Evolutionary conservation across 1,140 invertebrate genomes (phyloP), one percentile per base, ranked within the genome.

Genomic region (Halesus radiatus): DNA sequence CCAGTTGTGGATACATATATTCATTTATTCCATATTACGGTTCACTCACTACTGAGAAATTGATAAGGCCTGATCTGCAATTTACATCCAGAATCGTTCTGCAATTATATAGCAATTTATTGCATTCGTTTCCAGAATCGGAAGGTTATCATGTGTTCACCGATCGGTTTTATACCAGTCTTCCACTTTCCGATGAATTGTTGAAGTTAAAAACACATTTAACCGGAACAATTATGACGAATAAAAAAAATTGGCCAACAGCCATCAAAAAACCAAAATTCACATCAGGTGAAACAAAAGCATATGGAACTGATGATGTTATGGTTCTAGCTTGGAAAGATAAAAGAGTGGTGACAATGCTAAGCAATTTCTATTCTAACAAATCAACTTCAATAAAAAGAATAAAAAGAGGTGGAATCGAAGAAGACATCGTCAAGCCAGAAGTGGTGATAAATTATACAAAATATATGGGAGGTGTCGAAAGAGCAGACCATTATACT

Each of bases 381-480:
- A 16, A 80, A 79, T 56, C 64, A 45, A 16, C 18, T 50, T 29
- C 26, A 23, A 50, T 73, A 73, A n/a, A 64, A 64, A 64, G 37
- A 75, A 75, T 32, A 75, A 53, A 22, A 50, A 18, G 29, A 75
- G 45, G 70, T 16, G 58, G 22, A 62, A 53, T 56, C 23, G 45
- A 68, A 75, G 70, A 68, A 75, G 56, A 37, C n/a, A 52, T 74
- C 62, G 13, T n/a, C n/a, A 80, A 85, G 68, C 84, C 85, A 20
- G 76, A 80, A 72, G 73, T 83, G 22, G 66, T 84, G 22, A n/a
- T 84, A 72, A 80, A 85, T 80, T 86, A 84, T 54, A 85, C 29
- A 3, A 78, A 82, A 83, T 66, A 80, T 83, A 86, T 85, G 85
- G 73, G 85, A 13, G 84, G 81, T 76, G 84, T 86, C 45, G 85